These are phyloP conservation scores for Centruroides sculpturatus DNA, from an alignment of 1,140 invertebrate genomes.

Conservation along the genomic window DNA sequence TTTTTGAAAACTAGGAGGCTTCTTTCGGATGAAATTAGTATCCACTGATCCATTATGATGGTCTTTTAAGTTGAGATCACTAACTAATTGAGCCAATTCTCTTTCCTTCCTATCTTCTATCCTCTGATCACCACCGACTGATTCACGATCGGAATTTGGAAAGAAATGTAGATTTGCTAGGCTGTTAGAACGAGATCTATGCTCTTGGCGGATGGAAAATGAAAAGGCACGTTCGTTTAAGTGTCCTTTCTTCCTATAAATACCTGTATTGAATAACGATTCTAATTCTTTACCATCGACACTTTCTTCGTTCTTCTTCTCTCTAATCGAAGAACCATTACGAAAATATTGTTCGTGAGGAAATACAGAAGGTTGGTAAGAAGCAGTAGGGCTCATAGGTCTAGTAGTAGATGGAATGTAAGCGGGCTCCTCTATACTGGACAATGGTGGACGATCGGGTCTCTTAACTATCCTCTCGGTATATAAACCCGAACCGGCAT, in stretches of 20 bases:
- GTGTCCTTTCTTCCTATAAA: conserved; percentile 77
- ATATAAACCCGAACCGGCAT: conserved; percentile 8
- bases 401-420: conserved; percentile 38
- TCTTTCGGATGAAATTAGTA: too few species aligned
- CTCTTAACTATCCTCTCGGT: conserved; percentile 8
- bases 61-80: conserved; percentile 64
- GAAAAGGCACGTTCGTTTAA: conserved; percentile 88
- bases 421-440: conserved; percentile 38
- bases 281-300: conserved; percentile 29
- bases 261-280: conserved; percentile 67
- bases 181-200: conserved; percentile 73
- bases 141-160: too few species aligned
- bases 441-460: conserved; percentile 17
- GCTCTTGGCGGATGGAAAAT: conserved; percentile 83
- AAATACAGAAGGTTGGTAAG: conserved; percentile 44
- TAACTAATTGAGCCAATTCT: conserved; percentile 80
- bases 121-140: neutral
- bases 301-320: too few species aligned
- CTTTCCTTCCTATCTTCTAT: conserved; percentile 72
- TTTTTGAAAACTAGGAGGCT: too few species aligned
- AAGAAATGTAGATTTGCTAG: conserved; percentile 51
- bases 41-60: too few species aligned
- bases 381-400: conserved; percentile 41
- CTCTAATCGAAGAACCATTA: too few species aligned
- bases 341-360: conserved; percentile 37